Base-by-base conservation (phyloP, 1,140 invertebrate species). In the Drosophila kohkoa region DNA sequence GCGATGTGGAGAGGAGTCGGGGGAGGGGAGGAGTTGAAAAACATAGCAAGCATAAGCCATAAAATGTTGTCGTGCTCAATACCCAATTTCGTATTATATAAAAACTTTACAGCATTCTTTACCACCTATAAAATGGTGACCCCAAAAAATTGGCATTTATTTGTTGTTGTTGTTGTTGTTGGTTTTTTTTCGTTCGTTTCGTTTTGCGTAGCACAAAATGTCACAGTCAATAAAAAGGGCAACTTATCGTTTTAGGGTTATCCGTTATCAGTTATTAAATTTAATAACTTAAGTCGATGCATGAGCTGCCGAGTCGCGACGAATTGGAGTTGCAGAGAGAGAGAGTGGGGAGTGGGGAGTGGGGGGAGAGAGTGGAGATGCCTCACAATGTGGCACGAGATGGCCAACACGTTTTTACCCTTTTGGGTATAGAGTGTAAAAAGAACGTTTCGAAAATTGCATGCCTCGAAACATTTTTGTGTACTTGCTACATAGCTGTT, bases 401-500 rank as follows among this genome's bases (percentile, higher is more conserved):
- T 63, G 13, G 30, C 1, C 38, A 51, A 43, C 49, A 52, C 62
- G 49, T 28, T 43, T 54, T 30, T 30, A 65, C 62, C 62, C 62
- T 54, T 65, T 65, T 65, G 62, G 62, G 62, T 65, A 54, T 52
- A 54, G n/a, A 20, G 35, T 25, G 52, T 57, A 57, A 60, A 45
- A 60, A 45, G 32, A 45, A 54, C 63, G 64, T 57, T 46, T 57
- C 51, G 51, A 67, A 67, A 67, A 67, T 67, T 67, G 54, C 65
- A 67, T 28, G 65, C 15, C 30, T 58, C 43, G 65, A 58, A 67
- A 55, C 48, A 64, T 63, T 55, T 65, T 71, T 48, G 30, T 71
- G 60, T 71, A 65, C 60, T 32, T 64, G 52, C 32, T 46, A 48
- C 52, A 72, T 41, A 41, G 52, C 46, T 58, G 51, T 66, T 72